phyloP scores from a whole-genome alignment of 2,888 invertebrate species.

The Baronia brevicornis region DNA sequence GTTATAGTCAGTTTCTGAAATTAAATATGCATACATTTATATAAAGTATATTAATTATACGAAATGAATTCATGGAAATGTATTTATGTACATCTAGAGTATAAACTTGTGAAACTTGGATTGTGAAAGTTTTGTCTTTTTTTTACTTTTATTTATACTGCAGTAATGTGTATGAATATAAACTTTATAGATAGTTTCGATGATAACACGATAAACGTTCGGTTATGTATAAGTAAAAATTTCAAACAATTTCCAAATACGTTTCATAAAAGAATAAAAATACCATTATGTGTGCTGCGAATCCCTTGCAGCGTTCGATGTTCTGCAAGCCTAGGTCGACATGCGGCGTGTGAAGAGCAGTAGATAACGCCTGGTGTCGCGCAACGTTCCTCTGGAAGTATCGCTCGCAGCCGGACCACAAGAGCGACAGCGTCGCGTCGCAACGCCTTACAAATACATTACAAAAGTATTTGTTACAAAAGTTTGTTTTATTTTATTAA shows the following conservation, averaged over 20 bases:
- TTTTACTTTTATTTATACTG: too few species aligned
- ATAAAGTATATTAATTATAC: too few species aligned
- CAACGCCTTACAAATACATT: slow-evolving; percentile 44
- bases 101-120: too few species aligned
- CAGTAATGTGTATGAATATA: too few species aligned
- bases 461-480: too few species aligned
- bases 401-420: slow-evolving; percentile 84
- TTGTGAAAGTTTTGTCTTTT: too few species aligned
- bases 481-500: not conserved
- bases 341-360: slow-evolving; percentile 79
- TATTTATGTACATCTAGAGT: too few species aligned
- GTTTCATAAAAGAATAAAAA: too few species aligned
- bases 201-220: not conserved
- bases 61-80: too few species aligned
- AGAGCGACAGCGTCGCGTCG: slow-evolving; percentile 67
- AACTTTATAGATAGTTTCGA: not conserved
- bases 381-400: slow-evolving; percentile 85
- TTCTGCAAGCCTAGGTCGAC: slow-evolving; percentile 87
- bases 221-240: too few species aligned
- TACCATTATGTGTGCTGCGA: slow-evolving; percentile 85
- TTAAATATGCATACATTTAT: too few species aligned
- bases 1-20: slow-evolving; percentile 77
- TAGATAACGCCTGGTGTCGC: slow-evolving; percentile 78
- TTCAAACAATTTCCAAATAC: too few species aligned
- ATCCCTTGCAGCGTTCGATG: slow-evolving; percentile 91